A percentile compares a stretch with the other conserved stretches of the same genome.
Conservation (phyloP, 2,113 vertebrate species). For the Telmatochromis sp. region DNA sequence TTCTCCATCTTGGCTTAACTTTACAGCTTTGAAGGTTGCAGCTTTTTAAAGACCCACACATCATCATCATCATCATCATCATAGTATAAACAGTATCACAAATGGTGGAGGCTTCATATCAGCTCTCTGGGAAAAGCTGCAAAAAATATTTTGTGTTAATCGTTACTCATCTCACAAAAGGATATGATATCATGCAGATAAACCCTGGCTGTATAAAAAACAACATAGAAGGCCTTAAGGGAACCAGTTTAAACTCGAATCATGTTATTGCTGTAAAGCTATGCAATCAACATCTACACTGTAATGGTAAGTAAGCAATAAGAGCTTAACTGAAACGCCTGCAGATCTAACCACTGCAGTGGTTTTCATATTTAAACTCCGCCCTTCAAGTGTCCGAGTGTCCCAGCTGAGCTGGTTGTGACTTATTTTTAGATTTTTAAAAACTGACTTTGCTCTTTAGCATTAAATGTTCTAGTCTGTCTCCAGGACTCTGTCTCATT, state of each 20-base stretch:
- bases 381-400: not conserved
- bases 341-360: not conserved
- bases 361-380: not conserved
- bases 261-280: not conserved
- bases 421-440: accelerated
- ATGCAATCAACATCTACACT: not conserved
- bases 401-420: not conserved
- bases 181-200: not conserved
- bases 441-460: not conserved
- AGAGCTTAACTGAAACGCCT: not conserved
- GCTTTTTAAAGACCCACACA: not conserved
- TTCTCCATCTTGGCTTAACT: not conserved
- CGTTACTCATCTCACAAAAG: not conserved
- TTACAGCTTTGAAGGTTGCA: not conserved
- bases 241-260: not conserved
- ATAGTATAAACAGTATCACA: not conserved
- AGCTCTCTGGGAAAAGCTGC: not conserved
- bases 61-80: not conserved
- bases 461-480: not conserved
- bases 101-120: not conserved
- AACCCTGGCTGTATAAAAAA: not conserved
- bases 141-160: accelerated
- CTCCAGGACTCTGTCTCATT: not conserved
- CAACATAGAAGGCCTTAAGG: not conserved
- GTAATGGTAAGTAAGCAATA: not conserved